A percentile compares a stretch with the other conserved stretches of the same genome.
Evolutionary conservation across 2,888 invertebrate species (phyloP).

Genomic region (Agrotis exclamationis): DNA sequence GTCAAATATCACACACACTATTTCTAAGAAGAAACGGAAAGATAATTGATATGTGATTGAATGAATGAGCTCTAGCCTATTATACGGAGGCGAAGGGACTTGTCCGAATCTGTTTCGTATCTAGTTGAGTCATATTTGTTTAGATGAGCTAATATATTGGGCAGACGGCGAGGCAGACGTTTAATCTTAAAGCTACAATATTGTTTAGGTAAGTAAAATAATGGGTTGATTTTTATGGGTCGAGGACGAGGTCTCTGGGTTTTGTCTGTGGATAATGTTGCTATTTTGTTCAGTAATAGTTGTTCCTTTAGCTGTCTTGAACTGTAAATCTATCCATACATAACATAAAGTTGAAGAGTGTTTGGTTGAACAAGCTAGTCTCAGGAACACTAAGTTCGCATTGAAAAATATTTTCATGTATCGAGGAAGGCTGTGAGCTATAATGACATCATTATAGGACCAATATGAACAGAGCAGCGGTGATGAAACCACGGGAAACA

Average conservation of each 20-base stretch:
- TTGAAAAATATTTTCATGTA: too few relatives aligned
- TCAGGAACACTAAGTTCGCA: too few relatives aligned
- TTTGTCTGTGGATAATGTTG: neutral
- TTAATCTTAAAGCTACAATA: slow-evolving; percentile 13
- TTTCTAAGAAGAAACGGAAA: neutral
- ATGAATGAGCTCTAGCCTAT: slow-evolving; percentile 19
- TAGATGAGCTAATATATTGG: slow-evolving; percentile 27
- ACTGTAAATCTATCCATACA: too few relatives aligned
- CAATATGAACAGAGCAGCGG: too few relatives aligned
- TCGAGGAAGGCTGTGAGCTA: too few relatives aligned
- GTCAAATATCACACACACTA: neutral
- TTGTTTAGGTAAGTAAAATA: neutral
- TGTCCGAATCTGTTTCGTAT: neutral
- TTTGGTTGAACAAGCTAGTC: too few relatives aligned
- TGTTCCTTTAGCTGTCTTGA: too few relatives aligned
- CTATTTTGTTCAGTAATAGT: neutral
- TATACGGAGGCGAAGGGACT: neutral
- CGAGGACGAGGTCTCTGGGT: neutral
- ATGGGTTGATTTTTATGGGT: slow-evolving; percentile 10
- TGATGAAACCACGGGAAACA: too few relatives aligned
- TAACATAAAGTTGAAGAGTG: too few relatives aligned
- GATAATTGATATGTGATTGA: neutral
- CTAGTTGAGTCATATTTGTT: slow-evolving; percentile 39
- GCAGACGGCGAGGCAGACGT: slow-evolving; percentile 43
- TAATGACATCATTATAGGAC: too few relatives aligned